Evolutionary conservation across 1,140 invertebrate genomes (phyloP).

Genomic region (Augochlora pura): DNA sequence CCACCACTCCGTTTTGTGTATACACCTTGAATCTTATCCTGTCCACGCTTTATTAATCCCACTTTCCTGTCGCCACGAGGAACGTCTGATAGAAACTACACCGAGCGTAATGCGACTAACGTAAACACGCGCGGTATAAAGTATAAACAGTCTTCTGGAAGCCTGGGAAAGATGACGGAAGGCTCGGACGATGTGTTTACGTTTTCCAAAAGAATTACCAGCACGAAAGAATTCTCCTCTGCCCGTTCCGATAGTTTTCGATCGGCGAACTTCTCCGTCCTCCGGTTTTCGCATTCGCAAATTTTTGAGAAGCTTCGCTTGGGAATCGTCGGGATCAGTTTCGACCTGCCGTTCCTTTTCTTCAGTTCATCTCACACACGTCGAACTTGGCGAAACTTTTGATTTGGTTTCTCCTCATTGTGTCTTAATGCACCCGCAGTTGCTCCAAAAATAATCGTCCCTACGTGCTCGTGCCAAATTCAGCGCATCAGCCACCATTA

Average conservation of each 20-base stretch:
- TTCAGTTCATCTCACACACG: not conserved
- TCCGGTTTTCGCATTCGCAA: too few relatives aligned
- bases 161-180: constrained; percentile 60
- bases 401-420: constrained; percentile 30
- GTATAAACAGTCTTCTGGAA: constrained; percentile 46
- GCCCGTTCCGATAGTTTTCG: not conserved
- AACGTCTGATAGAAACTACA: constrained; percentile 33
- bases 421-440: constrained; percentile 36
- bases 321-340: not conserved
- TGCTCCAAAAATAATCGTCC: constrained; percentile 57
- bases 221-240: not conserved
- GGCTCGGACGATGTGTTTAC: constrained; percentile 23
- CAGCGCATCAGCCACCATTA: constrained; percentile 43
- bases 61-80: constrained; percentile 30
- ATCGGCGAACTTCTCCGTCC: too few relatives aligned
- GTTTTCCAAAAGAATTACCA: constrained; percentile 42
- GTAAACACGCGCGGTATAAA: constrained; percentile 65
- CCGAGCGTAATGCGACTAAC: constrained; percentile 58
- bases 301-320: too few relatives aligned
- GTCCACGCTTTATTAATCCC: constrained; percentile 48
- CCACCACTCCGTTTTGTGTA: constrained; percentile 15
- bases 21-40: constrained; percentile 30
- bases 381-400: constrained; percentile 14
- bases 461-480: constrained; percentile 53
- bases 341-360: not conserved